These are phyloP conservation scores for Thalassophryne amazonica DNA, from an alignment of 2,797 vertebrate species.

Conservation along the genomic window DNA sequence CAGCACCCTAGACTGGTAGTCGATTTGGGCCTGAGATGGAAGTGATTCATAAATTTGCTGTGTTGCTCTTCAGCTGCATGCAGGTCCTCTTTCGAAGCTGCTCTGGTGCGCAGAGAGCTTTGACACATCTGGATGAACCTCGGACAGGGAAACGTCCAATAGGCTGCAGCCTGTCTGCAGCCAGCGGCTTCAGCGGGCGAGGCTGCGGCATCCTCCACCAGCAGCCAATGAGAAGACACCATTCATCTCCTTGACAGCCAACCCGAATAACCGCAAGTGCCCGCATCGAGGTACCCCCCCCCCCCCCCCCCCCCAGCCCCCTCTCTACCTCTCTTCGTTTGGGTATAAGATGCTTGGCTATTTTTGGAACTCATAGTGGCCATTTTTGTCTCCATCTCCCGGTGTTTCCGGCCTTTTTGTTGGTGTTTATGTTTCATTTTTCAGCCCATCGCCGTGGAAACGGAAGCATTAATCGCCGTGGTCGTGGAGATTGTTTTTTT, in stretches of 20 bases:
- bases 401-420: slow-evolving; percentile 14
- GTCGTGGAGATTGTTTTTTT: slow-evolving; percentile 12
- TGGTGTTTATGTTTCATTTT: neutral
- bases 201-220: slow-evolving; percentile 30
- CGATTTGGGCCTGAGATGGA: too few relatives aligned
- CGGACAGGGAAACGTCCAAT: slow-evolving; percentile 48
- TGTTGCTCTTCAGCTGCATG: neutral
- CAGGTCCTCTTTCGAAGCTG: neutral
- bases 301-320: slow-evolving; percentile 7
- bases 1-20: too few relatives aligned
- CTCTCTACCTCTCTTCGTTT: slow-evolving; percentile 14
- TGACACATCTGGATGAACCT: slow-evolving; percentile 40
- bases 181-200: slow-evolving; percentile 35
- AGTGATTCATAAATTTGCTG: too few relatives aligned
- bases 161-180: slow-evolving; percentile 14
- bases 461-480: slow-evolving; percentile 2
- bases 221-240: slow-evolving; percentile 61
- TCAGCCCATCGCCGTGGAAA: too few relatives aligned
- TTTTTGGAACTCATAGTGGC: slow-evolving; percentile 58
- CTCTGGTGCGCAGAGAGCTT: neutral
- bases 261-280: slow-evolving; percentile 74
- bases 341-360: slow-evolving; percentile 49
- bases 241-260: slow-evolving; percentile 55
- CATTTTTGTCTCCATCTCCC: slow-evolving; percentile 24
- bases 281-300: slow-evolving; percentile 63